Evolutionary conservation across 1,140 invertebrate genomes (phyloP), one percentile per base, ranked within the genome.

Genomic region (Stegodyphus mimosarum): DNA sequence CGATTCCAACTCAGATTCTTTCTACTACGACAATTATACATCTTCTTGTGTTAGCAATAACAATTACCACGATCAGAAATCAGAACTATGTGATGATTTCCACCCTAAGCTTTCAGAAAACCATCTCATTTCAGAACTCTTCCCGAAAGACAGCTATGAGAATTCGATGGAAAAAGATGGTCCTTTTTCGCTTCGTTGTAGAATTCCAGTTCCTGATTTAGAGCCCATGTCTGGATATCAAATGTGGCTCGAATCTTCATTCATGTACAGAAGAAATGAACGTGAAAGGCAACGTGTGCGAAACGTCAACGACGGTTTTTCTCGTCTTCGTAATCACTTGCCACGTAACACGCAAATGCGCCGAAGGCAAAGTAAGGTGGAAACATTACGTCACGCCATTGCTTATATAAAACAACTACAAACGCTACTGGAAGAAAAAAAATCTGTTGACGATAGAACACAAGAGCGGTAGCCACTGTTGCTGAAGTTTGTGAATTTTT

Each of bases 241-340:
- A 2, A 13, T 80, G 53, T 88, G 87, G 81, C 55, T 85, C 10
- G 88, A 88, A 52, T 66, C 74, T 0, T 78, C 83, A 0, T 91
- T 91, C 10, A 90, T 91, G 49, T 89, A 90, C 77, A 89, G 89
- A 53, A 88, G 91, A 10, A 91, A 91, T 86, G 91, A 91, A 87
- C 87, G 91, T 7, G 91, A 91, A 86, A 78, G 91, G 49, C 88
- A 90, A 72, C 87, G 91, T 90, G 95, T 97, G 15, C 93, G 94
- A 55, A 95, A 96, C 86, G 93, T 98, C 63, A 95, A 97, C 89
- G 94, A 95, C 87, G 95, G 94, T 86, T 94, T 98, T 86, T 95
- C 96, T 87, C 91, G 92, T 81, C 92, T 98, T 66, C 93, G 97
- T 78, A 92, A 93, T 66, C 94, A 95, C 89, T 90, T 98, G 15